Conservation (phyloP, 2,888 invertebrate genomes). For the Ceriagrion tenellum region DNA sequence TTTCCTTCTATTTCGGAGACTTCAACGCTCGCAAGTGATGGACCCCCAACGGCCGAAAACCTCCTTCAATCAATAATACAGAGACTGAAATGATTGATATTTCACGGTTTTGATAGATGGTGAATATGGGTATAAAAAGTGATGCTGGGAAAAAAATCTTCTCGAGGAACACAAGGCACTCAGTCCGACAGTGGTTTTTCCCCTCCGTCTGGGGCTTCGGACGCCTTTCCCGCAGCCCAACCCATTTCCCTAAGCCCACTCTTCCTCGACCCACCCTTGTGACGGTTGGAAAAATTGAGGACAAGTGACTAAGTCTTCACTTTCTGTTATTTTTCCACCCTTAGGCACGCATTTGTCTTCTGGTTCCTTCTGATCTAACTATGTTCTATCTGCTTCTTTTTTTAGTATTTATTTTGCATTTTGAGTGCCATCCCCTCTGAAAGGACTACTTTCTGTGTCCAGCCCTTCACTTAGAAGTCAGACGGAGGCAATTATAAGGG, state of each 20-base stretch:
- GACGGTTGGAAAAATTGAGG: background rate
- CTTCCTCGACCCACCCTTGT: background rate
- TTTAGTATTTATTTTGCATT: background rate
- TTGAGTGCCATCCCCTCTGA: background rate
- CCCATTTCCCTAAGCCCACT: background rate
- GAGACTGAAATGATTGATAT: background rate
- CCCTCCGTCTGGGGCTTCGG: background rate
- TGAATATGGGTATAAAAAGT: background rate
- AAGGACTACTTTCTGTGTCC: background rate
- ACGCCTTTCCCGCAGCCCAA: background rate
- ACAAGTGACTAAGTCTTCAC: background rate
- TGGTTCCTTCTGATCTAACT: too few species aligned
- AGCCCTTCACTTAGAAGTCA: background rate
- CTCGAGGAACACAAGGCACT: background rate
- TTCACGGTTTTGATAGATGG: constrained; percentile 21
- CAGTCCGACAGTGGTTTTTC: background rate
- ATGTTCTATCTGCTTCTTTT: background rate
- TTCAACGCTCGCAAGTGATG: background rate
- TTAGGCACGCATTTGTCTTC: background rate
- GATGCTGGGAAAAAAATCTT: background rate
- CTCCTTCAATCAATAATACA: background rate
- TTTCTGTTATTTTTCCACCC: background rate
- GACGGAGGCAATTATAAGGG: background rate
- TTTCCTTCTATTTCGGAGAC: background rate
- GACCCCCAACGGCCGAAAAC: background rate